Base-by-base conservation (phyloP, 2,797 vertebrate genomes). In the Semaprochilodus insignis region DNA sequence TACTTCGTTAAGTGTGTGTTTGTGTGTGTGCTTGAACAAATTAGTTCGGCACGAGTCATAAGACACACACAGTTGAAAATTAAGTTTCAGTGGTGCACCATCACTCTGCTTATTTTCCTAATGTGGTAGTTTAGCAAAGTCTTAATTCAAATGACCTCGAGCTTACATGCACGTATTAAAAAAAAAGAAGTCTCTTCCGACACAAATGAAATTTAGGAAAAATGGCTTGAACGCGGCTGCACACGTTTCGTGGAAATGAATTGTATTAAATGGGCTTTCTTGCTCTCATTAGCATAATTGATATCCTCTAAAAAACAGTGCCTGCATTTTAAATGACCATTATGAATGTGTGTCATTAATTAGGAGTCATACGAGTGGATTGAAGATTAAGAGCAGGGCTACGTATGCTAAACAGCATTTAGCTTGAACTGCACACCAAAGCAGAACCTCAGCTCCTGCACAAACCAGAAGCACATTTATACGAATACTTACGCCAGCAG, bases 261-360 rank as follows among this genome's bases (percentile, higher is more conserved):
- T 84, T 72, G 70, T 87, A 85, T 88, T 85, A 83, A 86, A 86
- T 83, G 69, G 74, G 82, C 77, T 88, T 88, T 85, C 73, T 40
- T 86, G 83, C 82, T 66, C 80, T 86, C 81, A 89, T 89, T 88
- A 86, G 82, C 88, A 89, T 89, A 89, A 88, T 88, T 88, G 74
- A 87, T 86, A 84, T 80, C 36, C 80, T 76, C 21, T 74, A 84
- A 81, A 65, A 86, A 86, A 70, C 75, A 81, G 55, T 77, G 74
- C 52, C 73, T 83, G 84, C 87, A 88, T 87, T 84, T 82, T 87
- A 87, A 88, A 87, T 83, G 83, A 83, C 83, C 83, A 83, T 87
- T 88, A 87, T 89, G 90, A 87, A 89, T 75, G 80, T 59, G 60
- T 84, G 82, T 72, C 72, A 87, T 83, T 86, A 87, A 85, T 85